Evolutionary conservation across 2,797 vertebrate genomes (phyloP).

Genomic region (Sorex maritimensis): DNA sequence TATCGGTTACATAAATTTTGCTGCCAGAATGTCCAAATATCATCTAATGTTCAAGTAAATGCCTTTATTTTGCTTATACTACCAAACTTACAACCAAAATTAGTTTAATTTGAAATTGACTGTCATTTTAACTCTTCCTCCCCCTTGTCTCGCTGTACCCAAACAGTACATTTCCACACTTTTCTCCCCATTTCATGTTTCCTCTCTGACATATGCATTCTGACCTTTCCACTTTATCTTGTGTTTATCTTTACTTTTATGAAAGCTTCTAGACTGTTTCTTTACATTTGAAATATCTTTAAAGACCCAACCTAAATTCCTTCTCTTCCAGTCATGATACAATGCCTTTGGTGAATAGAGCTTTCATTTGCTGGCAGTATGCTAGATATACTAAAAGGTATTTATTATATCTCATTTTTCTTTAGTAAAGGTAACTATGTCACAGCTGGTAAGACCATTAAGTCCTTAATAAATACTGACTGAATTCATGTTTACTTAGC

Average conservation of each 20-base stretch:
- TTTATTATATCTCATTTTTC: background rate
- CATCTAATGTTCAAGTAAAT: background rate
- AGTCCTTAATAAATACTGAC: constrained; percentile 12
- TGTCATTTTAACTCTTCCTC: background rate
- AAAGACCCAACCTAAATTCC: background rate
- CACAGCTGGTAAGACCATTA: background rate
- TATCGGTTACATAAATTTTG: background rate
- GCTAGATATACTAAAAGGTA: too few species aligned
- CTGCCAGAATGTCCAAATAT: background rate
- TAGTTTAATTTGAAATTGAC: background rate
- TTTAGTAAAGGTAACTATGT: background rate
- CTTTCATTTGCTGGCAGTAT: background rate
- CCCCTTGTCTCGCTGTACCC: background rate
- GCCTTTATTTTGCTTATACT: constrained; percentile 2
- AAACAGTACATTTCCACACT: background rate
- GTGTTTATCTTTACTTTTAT: background rate
- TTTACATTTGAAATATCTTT: background rate
- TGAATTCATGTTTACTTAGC: constrained; percentile 21
- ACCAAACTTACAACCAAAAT: background rate
- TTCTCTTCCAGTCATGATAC: background rate
- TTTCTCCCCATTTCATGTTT: background rate
- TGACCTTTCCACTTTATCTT: background rate
- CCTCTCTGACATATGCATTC: background rate
- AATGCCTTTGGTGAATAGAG: background rate
- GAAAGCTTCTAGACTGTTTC: background rate